Evolutionary conservation across 1,140 invertebrate species (phyloP), one percentile per base, ranked within the genome.

Genomic region (Papilio glaucus): DNA sequence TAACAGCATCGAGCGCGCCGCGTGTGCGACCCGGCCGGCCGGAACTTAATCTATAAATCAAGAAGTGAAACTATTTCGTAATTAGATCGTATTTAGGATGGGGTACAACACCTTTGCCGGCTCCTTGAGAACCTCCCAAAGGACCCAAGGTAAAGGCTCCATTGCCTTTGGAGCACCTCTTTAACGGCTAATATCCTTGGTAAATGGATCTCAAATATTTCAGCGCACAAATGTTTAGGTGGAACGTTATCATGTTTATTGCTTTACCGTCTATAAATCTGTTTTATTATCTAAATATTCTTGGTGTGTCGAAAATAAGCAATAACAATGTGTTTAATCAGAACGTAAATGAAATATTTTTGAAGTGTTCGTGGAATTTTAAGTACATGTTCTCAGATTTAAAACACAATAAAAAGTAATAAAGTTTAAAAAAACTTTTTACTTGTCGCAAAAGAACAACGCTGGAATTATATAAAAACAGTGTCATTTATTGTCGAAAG

Each of bases 41-140:
- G 82, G 84, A 94, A 94, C 92, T 94, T 93, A 90, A 93, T 93
- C 92, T 93, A 94, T 94, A 94, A 94, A 94, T 94, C 93, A 94
- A 93, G 90, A 91, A 94, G 91, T 89, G 85, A 92, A 94, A 94
- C 93, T 94, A 94, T 94, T 94, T 92, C 87, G 92, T 93, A 94
- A 93, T 94, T 94, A 93, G 93, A 94, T 93, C 91, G 91, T 83
- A 90, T 93, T 94, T 93, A 94, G 91, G 88, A 87, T 79, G 85
- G 87, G 88, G 87, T 84, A 88, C 88, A 89, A 92, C 91, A 93
- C 91, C 91, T 93, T 91, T 79, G 81, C 76, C 76, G 73, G 81
- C 84, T 90, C 81, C 87, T 92, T 90, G 87, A 90, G 85, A 87
- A 85, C 83, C 86, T 86, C 88, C 86, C 85, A 81, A 84, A 91